These are phyloP conservation scores for Ailuropoda melanoleuca DNA, from an alignment of 2,113 vertebrate species.

Conservation along the genomic window DNA sequence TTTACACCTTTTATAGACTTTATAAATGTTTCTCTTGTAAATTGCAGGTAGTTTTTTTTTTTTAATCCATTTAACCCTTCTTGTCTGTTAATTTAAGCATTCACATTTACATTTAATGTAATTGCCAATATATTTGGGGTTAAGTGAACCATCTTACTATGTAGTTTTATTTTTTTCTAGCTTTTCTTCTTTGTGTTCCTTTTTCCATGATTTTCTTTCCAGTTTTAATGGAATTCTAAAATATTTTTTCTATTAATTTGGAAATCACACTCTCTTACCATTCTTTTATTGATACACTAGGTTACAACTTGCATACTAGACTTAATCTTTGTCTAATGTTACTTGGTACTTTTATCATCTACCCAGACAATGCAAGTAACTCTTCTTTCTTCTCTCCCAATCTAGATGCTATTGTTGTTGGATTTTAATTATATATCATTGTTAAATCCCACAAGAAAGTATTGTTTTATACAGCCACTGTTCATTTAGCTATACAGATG, in stretches of 20 bases:
- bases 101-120: not conserved
- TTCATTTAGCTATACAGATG: not conserved
- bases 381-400: not conserved
- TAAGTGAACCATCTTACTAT: not conserved
- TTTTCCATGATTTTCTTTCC: not conserved
- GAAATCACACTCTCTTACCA: not conserved
- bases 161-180: not conserved
- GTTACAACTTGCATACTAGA: not conserved
- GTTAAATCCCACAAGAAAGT: not conserved
- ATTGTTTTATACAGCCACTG: not conserved
- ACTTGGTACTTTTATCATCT: not conserved
- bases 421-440: not conserved
- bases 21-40: not conserved
- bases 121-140: not conserved
- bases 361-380: not conserved
- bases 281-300: not conserved
- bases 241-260: not conserved
- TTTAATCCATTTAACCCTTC: not conserved
- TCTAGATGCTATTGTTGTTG: not conserved
- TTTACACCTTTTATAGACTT: not conserved
- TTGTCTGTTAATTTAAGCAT: not conserved
- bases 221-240: not conserved
- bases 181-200: not conserved
- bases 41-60: not conserved
- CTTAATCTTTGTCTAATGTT: not conserved